These are phyloP conservation scores for Plebejus argus DNA, from an alignment of 2,888 invertebrate genomes.

Conservation along the genomic window DNA sequence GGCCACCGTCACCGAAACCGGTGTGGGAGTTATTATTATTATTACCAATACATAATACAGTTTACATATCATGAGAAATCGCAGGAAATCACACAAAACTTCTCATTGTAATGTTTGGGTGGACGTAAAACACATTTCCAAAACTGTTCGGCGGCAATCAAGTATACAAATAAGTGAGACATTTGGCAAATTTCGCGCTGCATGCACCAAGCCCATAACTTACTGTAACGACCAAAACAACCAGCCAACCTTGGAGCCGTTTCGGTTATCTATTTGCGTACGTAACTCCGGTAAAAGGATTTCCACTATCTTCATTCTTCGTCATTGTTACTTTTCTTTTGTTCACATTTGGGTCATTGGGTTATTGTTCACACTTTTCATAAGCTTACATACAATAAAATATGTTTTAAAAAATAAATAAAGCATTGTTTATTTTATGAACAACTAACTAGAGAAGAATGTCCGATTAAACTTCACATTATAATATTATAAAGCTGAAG, in stretches of 20 bases:
- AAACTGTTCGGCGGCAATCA: background rate
- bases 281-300: constrained; percentile 8
- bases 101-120: background rate
- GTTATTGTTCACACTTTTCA: constrained; percentile 11
- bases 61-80: background rate
- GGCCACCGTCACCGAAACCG: too few species aligned
- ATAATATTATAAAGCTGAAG: too few species aligned
- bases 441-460: too few species aligned
- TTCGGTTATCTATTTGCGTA: constrained; percentile 26
- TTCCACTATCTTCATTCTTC: constrained; percentile 24
- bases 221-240: constrained; percentile 27
- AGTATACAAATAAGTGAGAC: constrained; percentile 17
- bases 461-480: too few species aligned
- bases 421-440: too few species aligned
- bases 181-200: constrained; percentile 13
- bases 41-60: background rate
- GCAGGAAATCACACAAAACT: background rate
- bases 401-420: too few species aligned
- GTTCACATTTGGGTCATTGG: constrained; percentile 19
- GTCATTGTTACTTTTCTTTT: constrained; percentile 19
- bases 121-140: background rate
- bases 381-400: too few species aligned
- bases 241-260: constrained; percentile 4
- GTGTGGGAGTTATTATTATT: too few species aligned
- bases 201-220: constrained; percentile 27